phyloP scores from a whole-genome alignment of 2,888 invertebrate species.

The Cyclophora punctaria region DNA sequence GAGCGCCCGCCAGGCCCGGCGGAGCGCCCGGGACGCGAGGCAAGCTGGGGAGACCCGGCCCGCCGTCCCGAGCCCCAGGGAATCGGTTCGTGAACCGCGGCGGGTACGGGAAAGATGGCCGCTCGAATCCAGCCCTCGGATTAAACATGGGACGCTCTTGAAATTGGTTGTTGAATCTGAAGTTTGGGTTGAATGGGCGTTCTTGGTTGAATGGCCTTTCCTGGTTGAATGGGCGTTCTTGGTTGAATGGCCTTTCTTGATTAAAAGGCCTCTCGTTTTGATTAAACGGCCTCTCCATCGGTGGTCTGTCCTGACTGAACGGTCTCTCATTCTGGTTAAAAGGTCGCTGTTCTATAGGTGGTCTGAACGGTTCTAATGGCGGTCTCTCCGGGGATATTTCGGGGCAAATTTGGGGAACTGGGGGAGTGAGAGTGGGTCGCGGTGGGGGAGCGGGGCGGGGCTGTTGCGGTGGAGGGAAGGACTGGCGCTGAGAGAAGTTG shows the following conservation, averaged over 20 bases:
- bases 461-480: slow-evolving; percentile 39
- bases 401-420: slow-evolving; percentile 1
- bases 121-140: slow-evolving; percentile 34
- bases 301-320: slow-evolving; percentile 26
- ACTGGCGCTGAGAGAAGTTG: slow-evolving; percentile 43
- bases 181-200: too few species aligned
- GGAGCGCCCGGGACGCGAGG: background rate
- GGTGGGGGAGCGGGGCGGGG: slow-evolving; percentile 12
- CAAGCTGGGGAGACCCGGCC: background rate
- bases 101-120: slow-evolving; percentile 37
- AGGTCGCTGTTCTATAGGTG: slow-evolving; percentile 13
- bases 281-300: slow-evolving; percentile 24
- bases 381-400: slow-evolving; percentile 18
- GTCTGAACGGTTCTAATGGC: slow-evolving; percentile 4
- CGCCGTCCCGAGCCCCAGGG: background rate
- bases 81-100: slow-evolving; percentile 18
- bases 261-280: too few species aligned
- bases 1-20: background rate
- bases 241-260: too few species aligned
- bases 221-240: too few species aligned
- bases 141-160: slow-evolving; percentile 14
- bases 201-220: too few species aligned
- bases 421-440: background rate
- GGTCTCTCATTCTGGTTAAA: slow-evolving; percentile 1
- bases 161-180: too few species aligned